These are phyloP conservation scores for Popillia japonica DNA, from an alignment of 1,140 invertebrate species.

Conservation along the genomic window DNA sequence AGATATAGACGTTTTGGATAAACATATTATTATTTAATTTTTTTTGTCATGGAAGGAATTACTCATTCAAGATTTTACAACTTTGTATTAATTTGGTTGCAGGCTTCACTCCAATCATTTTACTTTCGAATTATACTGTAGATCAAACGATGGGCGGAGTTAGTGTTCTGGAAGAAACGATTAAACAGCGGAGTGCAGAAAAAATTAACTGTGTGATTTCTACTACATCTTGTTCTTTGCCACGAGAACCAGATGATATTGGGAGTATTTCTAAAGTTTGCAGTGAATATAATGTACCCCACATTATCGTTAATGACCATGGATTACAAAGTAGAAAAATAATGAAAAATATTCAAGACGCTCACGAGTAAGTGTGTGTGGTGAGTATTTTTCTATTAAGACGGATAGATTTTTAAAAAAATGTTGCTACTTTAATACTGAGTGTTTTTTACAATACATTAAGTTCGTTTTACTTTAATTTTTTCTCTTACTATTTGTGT, in stretches of 20 bases:
- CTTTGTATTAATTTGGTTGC: conserved; percentile 8
- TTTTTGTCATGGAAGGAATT: too few relatives aligned
- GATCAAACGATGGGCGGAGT: conserved; percentile 73
- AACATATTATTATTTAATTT: too few relatives aligned
- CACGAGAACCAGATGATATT: conserved; percentile 77
- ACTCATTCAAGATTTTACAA: too few relatives aligned
- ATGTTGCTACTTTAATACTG: too few relatives aligned
- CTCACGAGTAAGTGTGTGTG: conserved; percentile 60
- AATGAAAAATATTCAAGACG: conserved; percentile 76
- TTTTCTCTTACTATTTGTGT: too few relatives aligned
- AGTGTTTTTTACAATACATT: too few relatives aligned
- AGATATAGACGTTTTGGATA: too few relatives aligned
- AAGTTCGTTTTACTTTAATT: too few relatives aligned
- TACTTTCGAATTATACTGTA: conserved; percentile 70
- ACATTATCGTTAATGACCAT: conserved; percentile 90
- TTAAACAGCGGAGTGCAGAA: conserved; percentile 69
- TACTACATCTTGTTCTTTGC: conserved; percentile 89
- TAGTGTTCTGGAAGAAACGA: conserved; percentile 66
- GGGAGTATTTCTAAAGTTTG: conserved; percentile 71
- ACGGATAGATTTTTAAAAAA: not conserved
- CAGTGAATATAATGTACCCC: conserved; percentile 73
- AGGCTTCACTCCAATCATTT: conserved; percentile 74
- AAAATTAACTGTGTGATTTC: conserved; percentile 81
- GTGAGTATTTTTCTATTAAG: not conserved
- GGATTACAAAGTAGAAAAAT: conserved; percentile 81